A percentile compares a stretch with the other conserved stretches of the same genome.
phyloP scores from a whole-genome alignment of 2,113 vertebrate species.

The Grammomys dolichurus region DNA sequence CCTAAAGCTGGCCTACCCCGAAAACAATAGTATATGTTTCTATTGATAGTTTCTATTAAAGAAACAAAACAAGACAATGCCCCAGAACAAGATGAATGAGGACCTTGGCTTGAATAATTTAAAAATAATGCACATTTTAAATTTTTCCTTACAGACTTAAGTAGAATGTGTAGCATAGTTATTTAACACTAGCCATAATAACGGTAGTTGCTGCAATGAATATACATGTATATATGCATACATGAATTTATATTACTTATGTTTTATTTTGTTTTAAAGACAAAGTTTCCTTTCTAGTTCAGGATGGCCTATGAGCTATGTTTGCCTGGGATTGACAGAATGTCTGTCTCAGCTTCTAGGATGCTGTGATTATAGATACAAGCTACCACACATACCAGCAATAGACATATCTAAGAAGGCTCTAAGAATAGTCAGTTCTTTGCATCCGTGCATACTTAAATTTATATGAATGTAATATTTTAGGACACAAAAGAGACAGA shows the following conservation, averaged over 20 bases:
- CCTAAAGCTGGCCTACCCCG: constrained; percentile 23
- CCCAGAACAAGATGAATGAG: constrained; percentile 47
- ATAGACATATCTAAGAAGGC: background rate
- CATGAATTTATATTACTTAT: background rate
- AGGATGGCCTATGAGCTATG: background rate
- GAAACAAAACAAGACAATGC: constrained; percentile 37
- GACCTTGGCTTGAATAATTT: constrained; percentile 19
- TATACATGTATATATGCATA: too few species aligned
- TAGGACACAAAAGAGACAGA: background rate
- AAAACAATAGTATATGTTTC: constrained; percentile 52
- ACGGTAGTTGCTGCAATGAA: background rate
- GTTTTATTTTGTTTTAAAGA: background rate
- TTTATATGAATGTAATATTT: background rate
- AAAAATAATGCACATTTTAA: constrained; percentile 1
- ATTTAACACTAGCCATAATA: background rate
- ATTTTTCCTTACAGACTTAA: constrained; percentile 19
- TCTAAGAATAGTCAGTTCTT: background rate
- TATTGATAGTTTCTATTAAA: constrained; percentile 51
- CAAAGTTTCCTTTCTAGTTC: too few species aligned
- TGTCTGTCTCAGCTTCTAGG: background rate
- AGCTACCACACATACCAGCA: background rate
- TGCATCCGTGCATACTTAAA: background rate
- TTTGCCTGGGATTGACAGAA: background rate
- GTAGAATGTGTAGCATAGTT: background rate
- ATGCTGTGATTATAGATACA: background rate